Base-by-base conservation (phyloP, 2,888 invertebrate genomes). In the Ferdinandea cuprea region DNA sequence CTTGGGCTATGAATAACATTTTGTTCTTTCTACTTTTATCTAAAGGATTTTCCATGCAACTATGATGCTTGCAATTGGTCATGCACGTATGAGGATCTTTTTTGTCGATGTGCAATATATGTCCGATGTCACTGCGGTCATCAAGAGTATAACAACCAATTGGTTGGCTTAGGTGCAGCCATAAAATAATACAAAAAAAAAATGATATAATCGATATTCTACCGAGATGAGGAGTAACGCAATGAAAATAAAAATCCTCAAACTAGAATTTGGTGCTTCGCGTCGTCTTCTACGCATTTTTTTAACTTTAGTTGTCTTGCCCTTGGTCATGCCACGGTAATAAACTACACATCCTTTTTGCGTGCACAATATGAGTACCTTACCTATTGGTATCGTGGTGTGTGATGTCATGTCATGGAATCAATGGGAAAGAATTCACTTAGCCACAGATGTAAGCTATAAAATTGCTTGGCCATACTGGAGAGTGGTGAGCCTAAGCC, bases 201-300 rank as follows among this genome's bases (percentile, higher is more conserved):
- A 56, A 52, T n/a, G 37, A 71, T 69, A 69, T 52, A 71, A 77
- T 77, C 63, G 48, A 77, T 46, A 52, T 50, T 40, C 17, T 15
- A n/a, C 8, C 6, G 8, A 3, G 28, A 9, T 3, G 25, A 8
- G 13, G 15, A 15, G 37, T 15, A 1, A 13, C 11, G 1, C 9
- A 11, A 32, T 21, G 35, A 11, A 19, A 17, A 17, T 32, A 32
- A 19, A 46, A 61, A 61, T 44, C 25, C 8, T 4, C 19, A 42
- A 19, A 35, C 25, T 17, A 15, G 3, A 17, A 25, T 61, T n/a
- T 17, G n/a, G n/a, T 32, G 42, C 25, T 32, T 42, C 54, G 52
- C 68, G 52, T 54, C 52, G 32, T 48, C 65, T 56, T 71, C 48
- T n/a, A 52, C 44, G 32, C 7, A 15, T 13, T 13, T 40, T n/a